Conservation (phyloP, 2,888 invertebrate genomes). For the Apotomis turbidana region DNA sequence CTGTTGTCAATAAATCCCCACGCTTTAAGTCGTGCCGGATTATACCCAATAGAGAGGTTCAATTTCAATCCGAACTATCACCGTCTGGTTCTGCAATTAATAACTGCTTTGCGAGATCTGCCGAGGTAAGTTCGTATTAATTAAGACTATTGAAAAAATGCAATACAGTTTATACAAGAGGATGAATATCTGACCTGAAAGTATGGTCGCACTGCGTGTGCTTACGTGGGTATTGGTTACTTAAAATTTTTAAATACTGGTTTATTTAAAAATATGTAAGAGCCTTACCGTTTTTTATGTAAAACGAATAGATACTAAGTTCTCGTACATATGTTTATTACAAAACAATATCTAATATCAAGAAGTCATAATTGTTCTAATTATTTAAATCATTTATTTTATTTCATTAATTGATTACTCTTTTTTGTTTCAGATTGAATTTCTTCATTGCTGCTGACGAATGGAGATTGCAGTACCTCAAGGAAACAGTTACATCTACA, state of each 20-base stretch:
- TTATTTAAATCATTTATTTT: too few species aligned
- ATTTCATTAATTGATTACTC: too few species aligned
- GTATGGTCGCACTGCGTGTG: too few species aligned
- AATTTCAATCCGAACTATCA: conserved; percentile 73
- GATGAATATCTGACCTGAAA: too few species aligned
- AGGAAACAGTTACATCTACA: conserved; percentile 64
- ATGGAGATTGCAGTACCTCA: conserved; percentile 79
- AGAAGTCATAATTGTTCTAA: too few species aligned
- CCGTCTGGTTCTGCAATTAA: conserved; percentile 77
- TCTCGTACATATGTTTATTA: too few species aligned
- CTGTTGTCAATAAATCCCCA: conserved; percentile 81
- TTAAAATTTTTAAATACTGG: too few species aligned
- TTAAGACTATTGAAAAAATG: not conserved
- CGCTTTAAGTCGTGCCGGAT: conserved; percentile 74
- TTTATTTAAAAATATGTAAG: too few species aligned
- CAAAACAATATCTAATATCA: too few species aligned
- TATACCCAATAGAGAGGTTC: conserved; percentile 72
- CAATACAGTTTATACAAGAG: not conserved
- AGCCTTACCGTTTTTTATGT: too few species aligned
- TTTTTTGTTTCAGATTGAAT: conserved; percentile 69
- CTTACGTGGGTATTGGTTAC: too few species aligned
- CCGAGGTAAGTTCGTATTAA: conserved; percentile 70
- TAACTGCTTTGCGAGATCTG: conserved; percentile 81
- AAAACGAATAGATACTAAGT: too few species aligned
- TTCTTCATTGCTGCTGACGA: conserved; percentile 83